These are phyloP conservation scores for Notospermus geniculatus DNA, from an alignment of 1,140 invertebrate species.

Conservation along the genomic window DNA sequence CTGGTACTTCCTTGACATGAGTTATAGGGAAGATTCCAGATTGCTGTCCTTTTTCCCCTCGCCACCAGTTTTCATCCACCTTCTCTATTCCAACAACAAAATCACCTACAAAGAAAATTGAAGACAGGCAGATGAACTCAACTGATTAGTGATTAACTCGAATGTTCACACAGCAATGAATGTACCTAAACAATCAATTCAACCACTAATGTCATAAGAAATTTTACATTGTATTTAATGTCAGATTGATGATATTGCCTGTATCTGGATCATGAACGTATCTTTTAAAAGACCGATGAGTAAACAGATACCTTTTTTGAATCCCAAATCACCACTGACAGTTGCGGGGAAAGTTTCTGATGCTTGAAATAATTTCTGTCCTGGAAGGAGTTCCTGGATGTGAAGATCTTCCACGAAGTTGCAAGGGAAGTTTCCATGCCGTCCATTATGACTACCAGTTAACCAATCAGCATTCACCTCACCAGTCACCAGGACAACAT, in stretches of 20 bases:
- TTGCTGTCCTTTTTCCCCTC: conserved; percentile 55
- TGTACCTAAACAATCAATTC: conserved; percentile 3
- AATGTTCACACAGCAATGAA: not conserved
- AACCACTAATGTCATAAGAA: not conserved
- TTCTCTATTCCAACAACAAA: conserved; percentile 60
- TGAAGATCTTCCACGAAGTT: conserved; percentile 58
- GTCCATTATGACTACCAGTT: conserved; percentile 32
- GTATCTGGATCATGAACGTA: not conserved
- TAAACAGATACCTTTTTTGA: conserved; percentile 56
- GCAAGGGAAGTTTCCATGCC: conserved; percentile 59
- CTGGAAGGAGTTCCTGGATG: conserved; percentile 51
- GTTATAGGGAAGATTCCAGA: conserved; percentile 65
- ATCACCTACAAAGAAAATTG: conserved; percentile 56
- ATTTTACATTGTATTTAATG: not conserved
- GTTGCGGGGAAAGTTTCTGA: conserved; percentile 56
- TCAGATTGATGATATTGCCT: not conserved
- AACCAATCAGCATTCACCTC: conserved; percentile 61
- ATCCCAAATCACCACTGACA: conserved; percentile 58
- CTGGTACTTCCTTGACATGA: conserved; percentile 60
- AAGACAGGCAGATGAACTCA: not conserved
- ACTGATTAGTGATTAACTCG: not conserved
- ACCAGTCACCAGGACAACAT: conserved; percentile 55
- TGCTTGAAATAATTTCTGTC: conserved; percentile 58
- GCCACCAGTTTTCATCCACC: conserved; percentile 63
- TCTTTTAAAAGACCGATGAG: not conserved